Conservation (phyloP, 2,888 invertebrate genomes). For the Xanthorhoe spadicearia region DNA sequence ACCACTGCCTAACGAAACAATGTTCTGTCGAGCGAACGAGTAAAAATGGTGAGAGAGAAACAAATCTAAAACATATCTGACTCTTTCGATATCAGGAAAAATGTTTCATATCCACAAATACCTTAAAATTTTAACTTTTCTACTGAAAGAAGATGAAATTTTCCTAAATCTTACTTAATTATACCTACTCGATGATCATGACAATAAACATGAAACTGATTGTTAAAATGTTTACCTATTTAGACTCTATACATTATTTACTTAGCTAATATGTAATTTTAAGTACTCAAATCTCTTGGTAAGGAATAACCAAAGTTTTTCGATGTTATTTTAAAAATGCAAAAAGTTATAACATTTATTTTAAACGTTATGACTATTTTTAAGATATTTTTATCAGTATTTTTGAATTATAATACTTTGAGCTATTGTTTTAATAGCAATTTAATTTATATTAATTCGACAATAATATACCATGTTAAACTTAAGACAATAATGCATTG, state of each 20-base stretch:
- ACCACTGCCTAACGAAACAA: too few species aligned
- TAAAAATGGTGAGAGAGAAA: too few species aligned
- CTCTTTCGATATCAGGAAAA: neutral
- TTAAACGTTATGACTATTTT: constrained; percentile 4
- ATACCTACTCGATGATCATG: neutral
- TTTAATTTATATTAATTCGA: constrained; percentile 7
- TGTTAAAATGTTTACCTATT: neutral
- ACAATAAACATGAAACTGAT: constrained; percentile 11
- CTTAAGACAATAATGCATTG: constrained; percentile 5
- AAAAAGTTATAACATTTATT: constrained; percentile 16
- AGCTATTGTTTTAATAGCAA: neutral
- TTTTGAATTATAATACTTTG: neutral
- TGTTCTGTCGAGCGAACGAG: too few species aligned
- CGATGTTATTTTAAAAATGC: constrained; percentile 8
- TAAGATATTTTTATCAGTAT: neutral
- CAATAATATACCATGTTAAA: constrained; percentile 1
- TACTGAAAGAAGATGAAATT: neutral
- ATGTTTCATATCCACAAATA: neutral
- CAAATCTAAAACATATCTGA: neutral
- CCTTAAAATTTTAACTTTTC: neutral
- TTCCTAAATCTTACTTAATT: neutral
- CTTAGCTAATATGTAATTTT: neutral
- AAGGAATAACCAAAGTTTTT: constrained; percentile 24
- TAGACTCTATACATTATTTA: neutral
- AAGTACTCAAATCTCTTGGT: neutral